Conservation (phyloP, 2,888 invertebrate species). For the Drosophila niveifrons region DNA sequence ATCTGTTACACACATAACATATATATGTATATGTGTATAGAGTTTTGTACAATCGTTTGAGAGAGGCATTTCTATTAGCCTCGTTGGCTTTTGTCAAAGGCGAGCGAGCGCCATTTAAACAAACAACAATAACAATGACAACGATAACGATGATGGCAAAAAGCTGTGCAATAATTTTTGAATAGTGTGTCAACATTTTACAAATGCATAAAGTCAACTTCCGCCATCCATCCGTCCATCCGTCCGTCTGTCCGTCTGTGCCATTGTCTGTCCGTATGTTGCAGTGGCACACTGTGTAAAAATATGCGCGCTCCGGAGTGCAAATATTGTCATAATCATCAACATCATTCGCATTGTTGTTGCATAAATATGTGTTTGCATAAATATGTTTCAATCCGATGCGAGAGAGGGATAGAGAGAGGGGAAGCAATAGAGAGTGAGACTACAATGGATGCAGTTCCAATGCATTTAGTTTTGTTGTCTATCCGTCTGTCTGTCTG, state of each 20-base stretch:
- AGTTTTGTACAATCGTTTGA: conserved; percentile 41
- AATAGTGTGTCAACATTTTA: conserved; percentile 79
- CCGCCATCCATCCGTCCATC: conserved; percentile 44
- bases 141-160: conserved; percentile 51
- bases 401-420: conserved; percentile 6
- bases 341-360: conserved; percentile 66
- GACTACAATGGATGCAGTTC: conserved; percentile 50
- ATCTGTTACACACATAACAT: conserved; percentile 25
- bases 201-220: conserved; percentile 80
- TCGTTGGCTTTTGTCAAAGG: conserved; percentile 51
- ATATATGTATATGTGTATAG: not conserved
- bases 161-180: conserved; percentile 78
- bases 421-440: not conserved
- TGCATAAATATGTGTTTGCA: conserved; percentile 33
- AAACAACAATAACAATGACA: conserved; percentile 18
- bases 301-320: conserved; percentile 64
- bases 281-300: conserved; percentile 44
- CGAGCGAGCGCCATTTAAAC: conserved; percentile 15
- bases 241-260: conserved; percentile 4
- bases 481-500: conserved; percentile 25
- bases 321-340: conserved; percentile 81
- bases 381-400: conserved; percentile 67
- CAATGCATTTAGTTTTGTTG: conserved; percentile 61
- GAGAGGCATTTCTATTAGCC: conserved; percentile 48
- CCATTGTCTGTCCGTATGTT: conserved; percentile 14